Evolutionary conservation across 2,888 invertebrate species (phyloP).

Genomic region (Ligdia adustata): DNA sequence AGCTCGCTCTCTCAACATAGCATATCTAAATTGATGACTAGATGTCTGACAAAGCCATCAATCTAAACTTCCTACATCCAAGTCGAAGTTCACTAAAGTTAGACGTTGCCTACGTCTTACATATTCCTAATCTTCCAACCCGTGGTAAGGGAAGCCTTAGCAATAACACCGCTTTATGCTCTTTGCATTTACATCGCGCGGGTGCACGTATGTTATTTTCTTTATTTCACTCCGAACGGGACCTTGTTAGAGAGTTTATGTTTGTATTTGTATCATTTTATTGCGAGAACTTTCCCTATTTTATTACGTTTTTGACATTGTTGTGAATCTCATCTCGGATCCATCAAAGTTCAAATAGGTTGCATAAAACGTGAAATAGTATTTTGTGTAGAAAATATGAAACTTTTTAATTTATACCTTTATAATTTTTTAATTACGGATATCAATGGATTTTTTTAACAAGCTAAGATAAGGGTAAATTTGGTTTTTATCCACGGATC

Average conservation of each 20-base stretch:
- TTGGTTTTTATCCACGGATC: too few relatives aligned
- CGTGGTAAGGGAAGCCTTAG: slow-evolving; percentile 45
- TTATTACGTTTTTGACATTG: slow-evolving; percentile 18
- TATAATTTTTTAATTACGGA: too few relatives aligned
- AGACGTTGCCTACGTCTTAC: background rate
- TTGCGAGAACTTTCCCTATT: slow-evolving; percentile 23
- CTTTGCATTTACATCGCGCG: slow-evolving; percentile 45
- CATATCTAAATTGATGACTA: too few relatives aligned
- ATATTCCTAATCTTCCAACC: slow-evolving; percentile 20
- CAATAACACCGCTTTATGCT: slow-evolving; percentile 45
- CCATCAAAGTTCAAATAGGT: slow-evolving; percentile 2
- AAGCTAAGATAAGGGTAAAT: too few relatives aligned
- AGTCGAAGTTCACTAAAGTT: too few relatives aligned
- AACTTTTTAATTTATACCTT: too few relatives aligned
- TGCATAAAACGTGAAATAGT: too few relatives aligned
- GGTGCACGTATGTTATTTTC: slow-evolving; percentile 33
- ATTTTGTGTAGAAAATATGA: too few relatives aligned
- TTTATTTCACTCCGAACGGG: slow-evolving; percentile 28
- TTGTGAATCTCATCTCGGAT: slow-evolving; percentile 6
- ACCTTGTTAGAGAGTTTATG: slow-evolving; percentile 33
- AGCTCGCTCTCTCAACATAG: too few relatives aligned
- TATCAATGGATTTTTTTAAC: too few relatives aligned
- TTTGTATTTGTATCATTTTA: slow-evolving; percentile 31
- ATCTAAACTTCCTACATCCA: too few relatives aligned
- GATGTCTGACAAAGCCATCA: too few relatives aligned